Conservation (phyloP, 1,140 invertebrate genomes). For the Amyelois transitella region DNA sequence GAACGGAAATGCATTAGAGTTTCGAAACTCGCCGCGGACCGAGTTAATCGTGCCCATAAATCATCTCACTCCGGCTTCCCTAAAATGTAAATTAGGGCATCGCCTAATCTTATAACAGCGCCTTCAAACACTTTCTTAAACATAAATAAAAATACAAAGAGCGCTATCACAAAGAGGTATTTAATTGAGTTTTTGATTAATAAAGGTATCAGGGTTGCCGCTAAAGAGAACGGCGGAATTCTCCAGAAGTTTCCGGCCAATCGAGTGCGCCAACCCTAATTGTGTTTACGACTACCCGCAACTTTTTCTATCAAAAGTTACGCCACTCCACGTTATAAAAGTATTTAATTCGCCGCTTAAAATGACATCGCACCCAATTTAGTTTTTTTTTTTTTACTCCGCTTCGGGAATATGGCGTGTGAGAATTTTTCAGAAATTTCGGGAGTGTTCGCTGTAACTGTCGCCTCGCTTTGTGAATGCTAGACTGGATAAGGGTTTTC, state of each 20-base stretch:
- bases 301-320: constrained; percentile 21
- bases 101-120: neutral
- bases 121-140: neutral
- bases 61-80: neutral
- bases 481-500: neutral
- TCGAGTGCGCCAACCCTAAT: constrained; percentile 12
- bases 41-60: neutral
- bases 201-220: constrained; percentile 10
- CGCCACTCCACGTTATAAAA: constrained; percentile 15
- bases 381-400: constrained; percentile 11
- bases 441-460: neutral
- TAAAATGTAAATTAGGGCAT: constrained; percentile 1
- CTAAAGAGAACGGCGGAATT: constrained; percentile 3
- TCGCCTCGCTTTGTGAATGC: neutral
- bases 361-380: constrained; percentile 13
- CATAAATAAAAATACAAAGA: constrained; percentile 6
- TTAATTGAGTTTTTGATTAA: constrained; percentile 19
- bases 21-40: neutral
- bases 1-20: neutral
- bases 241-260: constrained; percentile 13
- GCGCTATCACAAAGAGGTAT: constrained; percentile 1
- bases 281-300: constrained; percentile 14
- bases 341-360: constrained; percentile 18
- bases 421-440: neutral
- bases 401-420: neutral